Evolutionary conservation across 2,888 invertebrate species (phyloP).

Genomic region (Sinelater perroti): DNA sequence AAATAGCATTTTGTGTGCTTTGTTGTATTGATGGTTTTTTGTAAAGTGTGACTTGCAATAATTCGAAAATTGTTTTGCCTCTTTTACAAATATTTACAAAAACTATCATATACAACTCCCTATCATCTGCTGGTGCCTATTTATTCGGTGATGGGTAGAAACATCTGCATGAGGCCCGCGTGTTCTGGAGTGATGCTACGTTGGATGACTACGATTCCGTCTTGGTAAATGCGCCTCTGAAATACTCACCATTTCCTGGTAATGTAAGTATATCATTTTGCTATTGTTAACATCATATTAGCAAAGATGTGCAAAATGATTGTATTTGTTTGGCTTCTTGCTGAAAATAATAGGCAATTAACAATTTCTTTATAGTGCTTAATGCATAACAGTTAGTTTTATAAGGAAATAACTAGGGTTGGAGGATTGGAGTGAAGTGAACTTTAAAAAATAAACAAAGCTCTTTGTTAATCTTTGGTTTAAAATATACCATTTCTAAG

Average conservation of each 20-base stretch:
- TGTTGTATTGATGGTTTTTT: slow-evolving; percentile 40
- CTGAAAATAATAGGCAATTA: slow-evolving; percentile 3
- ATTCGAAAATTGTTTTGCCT: slow-evolving; percentile 21
- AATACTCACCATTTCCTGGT: slow-evolving; percentile 57
- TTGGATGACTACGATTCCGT: slow-evolving; percentile 58
- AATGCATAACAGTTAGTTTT: neutral
- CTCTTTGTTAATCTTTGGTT: too few relatives aligned
- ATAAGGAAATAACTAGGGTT: too few relatives aligned
- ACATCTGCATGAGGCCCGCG: slow-evolving; percentile 70
- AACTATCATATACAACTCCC: slow-evolving; percentile 52
- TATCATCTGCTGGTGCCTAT: slow-evolving; percentile 56
- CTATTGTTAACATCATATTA: slow-evolving; percentile 23
- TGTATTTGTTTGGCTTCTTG: slow-evolving; percentile 24
- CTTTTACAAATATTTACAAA: slow-evolving; percentile 38
- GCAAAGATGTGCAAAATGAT: slow-evolving; percentile 9
- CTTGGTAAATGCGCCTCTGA: slow-evolving; percentile 57
- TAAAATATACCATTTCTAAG: too few relatives aligned
- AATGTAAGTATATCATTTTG: slow-evolving; percentile 56
- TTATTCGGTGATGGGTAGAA: slow-evolving; percentile 59
- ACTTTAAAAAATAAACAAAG: too few relatives aligned
- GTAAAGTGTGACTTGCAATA: slow-evolving; percentile 25
- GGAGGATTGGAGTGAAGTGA: too few relatives aligned
- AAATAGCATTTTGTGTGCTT: slow-evolving; percentile 27
- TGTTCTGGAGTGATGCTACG: slow-evolving; percentile 65
- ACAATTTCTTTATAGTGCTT: slow-evolving; percentile 18